Conservation (phyloP, 1,140 invertebrate species). For the Drepana arcuata region DNA sequence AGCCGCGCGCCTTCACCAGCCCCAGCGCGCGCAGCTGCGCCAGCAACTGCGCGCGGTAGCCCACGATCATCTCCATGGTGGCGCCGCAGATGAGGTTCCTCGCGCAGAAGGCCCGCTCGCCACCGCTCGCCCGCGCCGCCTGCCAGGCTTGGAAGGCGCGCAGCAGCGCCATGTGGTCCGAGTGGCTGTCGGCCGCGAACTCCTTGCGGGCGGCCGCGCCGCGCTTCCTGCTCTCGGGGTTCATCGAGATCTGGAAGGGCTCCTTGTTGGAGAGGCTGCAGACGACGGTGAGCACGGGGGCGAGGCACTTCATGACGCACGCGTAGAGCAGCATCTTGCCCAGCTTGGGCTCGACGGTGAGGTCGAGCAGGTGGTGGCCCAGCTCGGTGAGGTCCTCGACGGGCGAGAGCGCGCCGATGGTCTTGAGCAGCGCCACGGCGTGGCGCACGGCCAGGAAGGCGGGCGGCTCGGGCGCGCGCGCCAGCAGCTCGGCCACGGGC, state of each 20-base stretch:
- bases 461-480: constrained; percentile 89
- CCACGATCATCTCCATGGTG: constrained; percentile 90
- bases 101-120: constrained; percentile 83
- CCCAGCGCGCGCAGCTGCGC: constrained; percentile 89
- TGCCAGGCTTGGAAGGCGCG: constrained; percentile 89
- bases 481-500: constrained; percentile 86
- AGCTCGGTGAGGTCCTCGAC: constrained; percentile 88
- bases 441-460: constrained; percentile 81
- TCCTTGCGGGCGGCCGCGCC: constrained; percentile 76
- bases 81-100: constrained; percentile 86
- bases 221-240: constrained; percentile 77
- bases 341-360: constrained; percentile 92
- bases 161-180: constrained; percentile 93
- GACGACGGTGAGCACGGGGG: constrained; percentile 94
- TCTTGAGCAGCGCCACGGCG: constrained; percentile 84
- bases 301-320: constrained; percentile 92
- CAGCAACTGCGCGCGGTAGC: constrained; percentile 83
- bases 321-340: constrained; percentile 94
- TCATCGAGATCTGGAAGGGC: constrained; percentile 84
- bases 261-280: constrained; percentile 88
- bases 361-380: constrained; percentile 85
- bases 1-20: constrained; percentile 84
- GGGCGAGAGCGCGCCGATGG: constrained; percentile 86
- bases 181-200: constrained; percentile 83
- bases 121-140: constrained; percentile 77